Conservation (phyloP, 2,888 invertebrate species). For the Caenorhabditis sp. region DNA sequence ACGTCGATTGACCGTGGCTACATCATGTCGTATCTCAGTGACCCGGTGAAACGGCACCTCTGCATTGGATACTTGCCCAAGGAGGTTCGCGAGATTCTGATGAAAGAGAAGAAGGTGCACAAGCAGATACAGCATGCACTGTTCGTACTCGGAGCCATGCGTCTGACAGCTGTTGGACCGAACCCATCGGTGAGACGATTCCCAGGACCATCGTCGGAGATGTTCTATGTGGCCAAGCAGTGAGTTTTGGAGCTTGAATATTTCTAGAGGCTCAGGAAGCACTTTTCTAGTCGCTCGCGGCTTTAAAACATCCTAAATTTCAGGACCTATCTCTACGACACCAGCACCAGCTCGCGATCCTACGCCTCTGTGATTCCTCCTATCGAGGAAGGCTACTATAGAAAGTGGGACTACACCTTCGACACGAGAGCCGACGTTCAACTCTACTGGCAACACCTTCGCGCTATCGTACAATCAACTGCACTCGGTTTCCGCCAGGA, state of each 20-base stretch:
- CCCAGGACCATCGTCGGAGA: slow-evolving; percentile 41
- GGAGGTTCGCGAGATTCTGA: slow-evolving; percentile 64
- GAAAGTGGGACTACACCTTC: slow-evolving; percentile 72
- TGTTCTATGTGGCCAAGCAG: slow-evolving; percentile 60
- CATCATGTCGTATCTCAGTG: slow-evolving; percentile 40
- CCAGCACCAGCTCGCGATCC: slow-evolving; percentile 73
- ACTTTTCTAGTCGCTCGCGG: too few relatives aligned
- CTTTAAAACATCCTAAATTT: slow-evolving; percentile 14
- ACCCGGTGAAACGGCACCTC: slow-evolving; percentile 74
- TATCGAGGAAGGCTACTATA: slow-evolving; percentile 64
- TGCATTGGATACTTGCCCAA: slow-evolving; percentile 74
- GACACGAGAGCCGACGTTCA: slow-evolving; percentile 54
- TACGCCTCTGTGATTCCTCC: slow-evolving; percentile 75
- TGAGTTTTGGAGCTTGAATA: neutral
- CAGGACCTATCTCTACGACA: slow-evolving; percentile 72
- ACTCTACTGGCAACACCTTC: slow-evolving; percentile 79
- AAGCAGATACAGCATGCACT: slow-evolving; percentile 73
- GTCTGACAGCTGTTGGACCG: slow-evolving; percentile 67
- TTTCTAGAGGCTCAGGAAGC: too few relatives aligned
- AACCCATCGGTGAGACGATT: slow-evolving; percentile 71
- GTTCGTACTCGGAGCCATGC: slow-evolving; percentile 69
- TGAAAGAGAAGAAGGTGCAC: slow-evolving; percentile 68
- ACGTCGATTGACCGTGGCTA: slow-evolving; percentile 50
- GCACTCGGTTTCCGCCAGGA: slow-evolving; percentile 70
- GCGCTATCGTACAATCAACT: slow-evolving; percentile 79